These are phyloP conservation scores for Hyppa rectilinea DNA, from an alignment of 2,888 invertebrate genomes.

Conservation along the genomic window DNA sequence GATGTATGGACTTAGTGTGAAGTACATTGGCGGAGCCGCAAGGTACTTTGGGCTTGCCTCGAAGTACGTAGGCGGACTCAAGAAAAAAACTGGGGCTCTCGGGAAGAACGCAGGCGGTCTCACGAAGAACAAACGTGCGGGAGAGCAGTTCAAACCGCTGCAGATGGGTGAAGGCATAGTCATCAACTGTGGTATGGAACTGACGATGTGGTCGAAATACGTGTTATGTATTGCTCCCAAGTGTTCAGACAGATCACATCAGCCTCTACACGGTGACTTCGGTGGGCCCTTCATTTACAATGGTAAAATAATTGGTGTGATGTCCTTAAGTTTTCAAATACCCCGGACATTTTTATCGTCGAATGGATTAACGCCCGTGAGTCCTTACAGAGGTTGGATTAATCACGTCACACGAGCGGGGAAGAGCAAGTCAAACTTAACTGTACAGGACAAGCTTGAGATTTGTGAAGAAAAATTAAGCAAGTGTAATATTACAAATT, in stretches of 20 bases:
- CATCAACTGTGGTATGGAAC: conserved; percentile 30
- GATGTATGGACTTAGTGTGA: conserved; percentile 47
- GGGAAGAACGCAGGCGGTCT: background rate
- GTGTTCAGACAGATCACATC: conserved; percentile 30
- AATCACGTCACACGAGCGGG: background rate
- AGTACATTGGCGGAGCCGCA: conserved; percentile 33
- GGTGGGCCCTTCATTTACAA: conserved; percentile 52
- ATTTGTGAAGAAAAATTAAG: conserved; percentile 21
- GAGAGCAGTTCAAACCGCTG: conserved; percentile 21
- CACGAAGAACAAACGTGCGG: background rate
- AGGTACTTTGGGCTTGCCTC: background rate
- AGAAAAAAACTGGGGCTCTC: background rate
- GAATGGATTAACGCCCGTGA: conserved; percentile 51
- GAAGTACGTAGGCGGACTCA: background rate
- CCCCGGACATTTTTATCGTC: conserved; percentile 29
- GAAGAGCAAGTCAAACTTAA: background rate
- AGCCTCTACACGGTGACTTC: conserved; percentile 46
- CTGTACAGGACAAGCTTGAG: background rate
- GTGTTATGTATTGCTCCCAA: conserved; percentile 33
- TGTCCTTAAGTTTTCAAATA: conserved; percentile 24
- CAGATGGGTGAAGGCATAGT: conserved; percentile 46
- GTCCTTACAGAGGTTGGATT: conserved; percentile 44
- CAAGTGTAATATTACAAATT: background rate
- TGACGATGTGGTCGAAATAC: conserved; percentile 50
- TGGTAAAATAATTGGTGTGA: conserved; percentile 46